These are phyloP conservation scores for Xestia ashworthii DNA, from an alignment of 2,888 invertebrate genomes.

Conservation along the genomic window DNA sequence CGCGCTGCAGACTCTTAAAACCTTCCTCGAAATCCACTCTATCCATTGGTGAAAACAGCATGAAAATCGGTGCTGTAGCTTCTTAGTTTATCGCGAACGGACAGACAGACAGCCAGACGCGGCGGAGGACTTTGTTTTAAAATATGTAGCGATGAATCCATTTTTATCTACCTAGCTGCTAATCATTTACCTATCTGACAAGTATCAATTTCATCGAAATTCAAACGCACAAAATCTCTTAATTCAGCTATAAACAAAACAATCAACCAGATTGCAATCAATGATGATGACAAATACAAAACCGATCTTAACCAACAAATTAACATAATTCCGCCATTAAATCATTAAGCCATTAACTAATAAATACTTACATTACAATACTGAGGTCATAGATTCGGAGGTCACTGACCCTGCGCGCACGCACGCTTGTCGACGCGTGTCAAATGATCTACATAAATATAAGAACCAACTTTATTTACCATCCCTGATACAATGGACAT, in stretches of 20 bases:
- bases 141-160: not conserved
- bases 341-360: constrained; percentile 67
- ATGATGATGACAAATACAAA: constrained; percentile 54
- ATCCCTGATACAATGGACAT: constrained; percentile 16
- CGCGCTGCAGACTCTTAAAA: too few relatives aligned
- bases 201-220: not conserved
- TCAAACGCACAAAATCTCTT: not conserved
- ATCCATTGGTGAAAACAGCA: too few relatives aligned
- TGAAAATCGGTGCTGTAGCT: too few relatives aligned
- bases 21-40: too few relatives aligned
- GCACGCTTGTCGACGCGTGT: constrained; percentile 79
- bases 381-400: constrained; percentile 78
- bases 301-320: constrained; percentile 39
- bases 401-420: constrained; percentile 71
- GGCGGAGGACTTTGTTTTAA: too few relatives aligned
- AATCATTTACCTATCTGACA: too few relatives aligned
- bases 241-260: not conserved
- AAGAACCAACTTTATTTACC: constrained; percentile 59
- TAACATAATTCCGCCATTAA: constrained; percentile 59
- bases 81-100: too few relatives aligned
- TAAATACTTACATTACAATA: constrained; percentile 66
- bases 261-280: constrained; percentile 41
- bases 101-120: too few relatives aligned
- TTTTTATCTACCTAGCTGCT: not conserved
- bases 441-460: constrained; percentile 77